These are phyloP conservation scores for Cerceris ruficornis DNA, from an alignment of 2,888 invertebrate genomes.

Conservation along the genomic window DNA sequence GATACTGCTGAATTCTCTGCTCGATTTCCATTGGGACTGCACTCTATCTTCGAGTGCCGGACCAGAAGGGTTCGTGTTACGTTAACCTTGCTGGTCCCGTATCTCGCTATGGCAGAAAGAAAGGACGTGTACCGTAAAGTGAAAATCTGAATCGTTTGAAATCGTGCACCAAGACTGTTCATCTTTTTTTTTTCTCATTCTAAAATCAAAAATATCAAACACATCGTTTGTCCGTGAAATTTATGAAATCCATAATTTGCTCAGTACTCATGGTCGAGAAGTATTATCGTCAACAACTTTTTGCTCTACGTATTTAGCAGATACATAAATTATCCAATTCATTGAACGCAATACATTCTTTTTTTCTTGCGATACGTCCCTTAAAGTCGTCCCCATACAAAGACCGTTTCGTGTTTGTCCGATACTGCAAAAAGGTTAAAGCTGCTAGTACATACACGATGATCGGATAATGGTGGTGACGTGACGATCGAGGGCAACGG, in stretches of 20 bases:
- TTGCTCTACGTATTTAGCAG: too few relatives aligned
- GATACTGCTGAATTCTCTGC: conserved; percentile 72
- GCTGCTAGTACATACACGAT: conserved; percentile 54
- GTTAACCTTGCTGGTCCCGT: conserved; percentile 27
- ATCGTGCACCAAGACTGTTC: conserved; percentile 1
- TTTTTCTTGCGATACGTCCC: conserved; percentile 48
- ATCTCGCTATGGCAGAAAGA: conserved; percentile 28
- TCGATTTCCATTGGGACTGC: conserved; percentile 61
- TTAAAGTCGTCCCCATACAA: conserved; percentile 52
- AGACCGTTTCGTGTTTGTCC: conserved; percentile 57
- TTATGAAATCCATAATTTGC: too few relatives aligned
- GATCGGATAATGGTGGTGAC: conserved; percentile 56
- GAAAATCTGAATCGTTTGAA: conserved; percentile 6
- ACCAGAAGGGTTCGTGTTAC: conserved; percentile 32
- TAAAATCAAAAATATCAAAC: too few relatives aligned
- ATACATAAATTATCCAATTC: background rate
- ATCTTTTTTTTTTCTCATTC: background rate
- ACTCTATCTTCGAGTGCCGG: conserved; percentile 50
- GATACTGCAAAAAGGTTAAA: conserved; percentile 60
- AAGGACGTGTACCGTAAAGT: conserved; percentile 27
- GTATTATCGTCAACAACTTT: too few relatives aligned
- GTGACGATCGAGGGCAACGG: conserved; percentile 38
- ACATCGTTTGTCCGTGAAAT: too few relatives aligned
- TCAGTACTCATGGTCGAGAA: too few relatives aligned
- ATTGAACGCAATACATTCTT: background rate